Evolutionary conservation across 1,140 invertebrate genomes (phyloP), one percentile per base, ranked within the genome.

Genomic region (Notospermus geniculatus): DNA sequence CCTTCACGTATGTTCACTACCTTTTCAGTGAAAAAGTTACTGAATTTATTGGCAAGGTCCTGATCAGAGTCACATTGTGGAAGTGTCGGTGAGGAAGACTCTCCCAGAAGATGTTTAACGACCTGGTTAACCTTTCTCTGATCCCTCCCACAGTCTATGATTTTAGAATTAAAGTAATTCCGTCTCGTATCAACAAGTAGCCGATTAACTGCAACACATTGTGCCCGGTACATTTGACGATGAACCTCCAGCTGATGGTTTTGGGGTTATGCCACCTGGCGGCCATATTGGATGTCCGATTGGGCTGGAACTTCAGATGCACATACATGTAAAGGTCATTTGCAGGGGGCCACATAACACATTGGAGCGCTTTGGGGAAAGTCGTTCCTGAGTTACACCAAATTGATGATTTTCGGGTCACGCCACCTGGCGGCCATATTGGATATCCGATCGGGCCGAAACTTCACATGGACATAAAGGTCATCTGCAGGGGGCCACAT

Each of bases 221-320:
- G 46, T n/a, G 25, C 19, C 25, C n/a, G 46, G n/a, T 50, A 50
- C 46, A 50, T 50, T 27, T 50, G 46, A 19, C 46, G n/a, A n/a
- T 50, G 46, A 50, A 50, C 46, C n/a, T 50, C 46, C 5, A 50
- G 46, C 46, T 50, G n/a, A n/a, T n/a, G n/a, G n/a, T n/a, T n/a
- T n/a, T n/a, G n/a, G n/a, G n/a, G n/a, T n/a, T n/a, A n/a, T n/a
- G n/a, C n/a, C n/a, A n/a, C n/a, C n/a, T n/a, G n/a, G n/a, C n/a
- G n/a, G n/a, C n/a, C n/a, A n/a, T n/a, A n/a, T n/a, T n/a, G n/a
- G n/a, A n/a, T n/a, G n/a, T n/a, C n/a, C n/a, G n/a, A n/a, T n/a
- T n/a, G n/a, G n/a, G n/a, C n/a, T n/a, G n/a, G n/a, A n/a, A n/a
- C n/a, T n/a, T n/a, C n/a, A n/a, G n/a, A n/a, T n/a, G n/a, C n/a